Percentiles rank a stretch among this genome's conserved stretches.
phyloP scores from a whole-genome alignment of 2,888 invertebrate genomes.

The Watsonalla cultraria region DNA sequence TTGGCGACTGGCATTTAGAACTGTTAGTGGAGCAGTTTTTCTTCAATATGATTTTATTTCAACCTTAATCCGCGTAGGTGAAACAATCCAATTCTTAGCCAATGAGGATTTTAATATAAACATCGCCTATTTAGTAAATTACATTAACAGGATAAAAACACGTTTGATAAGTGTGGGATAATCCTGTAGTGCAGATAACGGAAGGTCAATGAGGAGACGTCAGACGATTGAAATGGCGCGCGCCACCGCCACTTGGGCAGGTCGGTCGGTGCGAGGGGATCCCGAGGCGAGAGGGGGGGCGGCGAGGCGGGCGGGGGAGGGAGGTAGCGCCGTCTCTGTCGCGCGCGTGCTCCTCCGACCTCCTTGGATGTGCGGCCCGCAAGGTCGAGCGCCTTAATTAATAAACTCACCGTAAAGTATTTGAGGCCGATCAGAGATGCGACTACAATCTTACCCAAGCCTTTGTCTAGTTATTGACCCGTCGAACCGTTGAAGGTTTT shows the following conservation, averaged over 20 bases:
- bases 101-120: not conserved
- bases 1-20: constrained; percentile 64
- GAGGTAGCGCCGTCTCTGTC: constrained; percentile 45
- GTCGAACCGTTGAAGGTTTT: constrained; percentile 49
- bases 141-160: constrained; percentile 12
- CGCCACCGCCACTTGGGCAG: constrained; percentile 47
- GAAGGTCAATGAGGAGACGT: constrained; percentile 75
- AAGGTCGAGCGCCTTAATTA: constrained; percentile 78
- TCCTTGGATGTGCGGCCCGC: constrained; percentile 76
- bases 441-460: constrained; percentile 70
- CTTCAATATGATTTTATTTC: constrained; percentile 26
- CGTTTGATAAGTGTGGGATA: constrained; percentile 41
- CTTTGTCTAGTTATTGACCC: constrained; percentile 77
- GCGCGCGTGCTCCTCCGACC: constrained; percentile 59
- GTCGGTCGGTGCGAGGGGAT: constrained; percentile 34
- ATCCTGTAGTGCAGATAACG: constrained; percentile 64
- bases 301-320: constrained; percentile 24
- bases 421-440: constrained; percentile 74
- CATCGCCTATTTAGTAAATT: not conserved
- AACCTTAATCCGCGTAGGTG: not conserved
- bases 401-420: constrained; percentile 78
- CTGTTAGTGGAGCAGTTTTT: constrained; percentile 56
- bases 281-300: constrained; percentile 18
- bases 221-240: constrained; percentile 57
- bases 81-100: not conserved